Base-by-base conservation (phyloP, 23 tunicate genomes). In the Halocynthia aurantium region DNA sequence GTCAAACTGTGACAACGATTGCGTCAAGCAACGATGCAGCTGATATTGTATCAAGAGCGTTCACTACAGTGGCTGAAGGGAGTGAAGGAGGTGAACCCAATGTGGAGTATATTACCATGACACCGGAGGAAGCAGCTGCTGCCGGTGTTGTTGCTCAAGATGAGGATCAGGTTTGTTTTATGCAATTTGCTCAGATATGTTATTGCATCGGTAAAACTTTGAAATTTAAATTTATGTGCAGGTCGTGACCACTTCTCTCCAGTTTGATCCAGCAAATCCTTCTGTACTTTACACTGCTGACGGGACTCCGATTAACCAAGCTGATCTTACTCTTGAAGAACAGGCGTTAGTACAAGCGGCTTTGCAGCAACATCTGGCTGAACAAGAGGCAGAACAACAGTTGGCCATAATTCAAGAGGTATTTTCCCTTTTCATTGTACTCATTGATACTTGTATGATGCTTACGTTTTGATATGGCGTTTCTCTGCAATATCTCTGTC, bases 111-210 rank as follows among this genome's bases (percentile, higher is more conserved):
- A 88, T 90, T 31, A 90, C 97, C 50, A 90, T 90, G 97, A 90
- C 97, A 21, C 97, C 89, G 6, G 97, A 90, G 77, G 97, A 90
- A 71, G 97, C 97, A n/a, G 97, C 89, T 22, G 97, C 97, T 55
- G 97, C 97, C 40, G 97, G 90, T 31, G 97, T 90, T 22, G 72
- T 62, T n/a, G 5, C 5, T 17, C 15, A 55, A 22, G 86, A 85
- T 50, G 89, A 85, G 13, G 98, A 92, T 52, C 98, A 92, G 81
- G 98, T 82, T 19, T 10, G 63, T 22, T 22, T 54, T 74, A 12
- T 67, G 15, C 17, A 58, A 58, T 13, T n/a, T 2, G 17, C 63
- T 10, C 10, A 10, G 12, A 10, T 57, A 57, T 57, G 12, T 57
- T 57, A 10, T 57, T 10, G 11, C 12, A 57, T 57, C 62, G 12